Evolutionary conservation across 2,797 vertebrate genomes (phyloP).

Genomic region (Eremophila alpestris): DNA sequence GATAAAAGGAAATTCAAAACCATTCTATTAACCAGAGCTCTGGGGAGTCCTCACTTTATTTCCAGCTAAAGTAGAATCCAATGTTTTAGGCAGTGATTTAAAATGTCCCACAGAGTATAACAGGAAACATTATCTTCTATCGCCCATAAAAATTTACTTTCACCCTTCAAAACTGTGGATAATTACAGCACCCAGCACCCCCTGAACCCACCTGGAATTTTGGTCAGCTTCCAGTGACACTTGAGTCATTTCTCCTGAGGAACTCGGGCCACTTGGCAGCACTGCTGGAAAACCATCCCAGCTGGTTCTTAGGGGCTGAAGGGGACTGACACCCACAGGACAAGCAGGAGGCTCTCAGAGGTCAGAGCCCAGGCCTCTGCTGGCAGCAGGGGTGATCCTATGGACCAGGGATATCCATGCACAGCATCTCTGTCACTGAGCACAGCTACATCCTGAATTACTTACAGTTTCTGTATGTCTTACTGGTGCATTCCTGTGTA

Average conservation of each 20-base stretch:
- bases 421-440: not conserved
- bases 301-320: not conserved
- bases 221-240: not conserved
- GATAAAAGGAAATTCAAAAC: slow-evolving; percentile 29
- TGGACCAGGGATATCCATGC: accelerated
- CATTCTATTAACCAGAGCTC: not conserved
- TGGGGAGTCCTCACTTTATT: not conserved
- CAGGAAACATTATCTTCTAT: not conserved
- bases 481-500: not conserved
- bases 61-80: not conserved
- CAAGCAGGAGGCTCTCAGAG: not conserved
- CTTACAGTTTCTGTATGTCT: not conserved
- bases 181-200: not conserved
- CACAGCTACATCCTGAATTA: not conserved
- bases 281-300: not conserved
- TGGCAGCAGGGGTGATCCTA: not conserved
- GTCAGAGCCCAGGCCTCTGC: not conserved
- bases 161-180: not conserved
- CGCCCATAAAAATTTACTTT: not conserved
- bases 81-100: not conserved
- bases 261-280: not conserved
- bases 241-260: not conserved
- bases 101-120: not conserved
- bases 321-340: not conserved
- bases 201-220: not conserved